A percentile compares a stretch with the other conserved stretches of the same genome.
phyloP scores from a whole-genome alignment of 2,888 invertebrate species.

The Octodonta nipae region DNA sequence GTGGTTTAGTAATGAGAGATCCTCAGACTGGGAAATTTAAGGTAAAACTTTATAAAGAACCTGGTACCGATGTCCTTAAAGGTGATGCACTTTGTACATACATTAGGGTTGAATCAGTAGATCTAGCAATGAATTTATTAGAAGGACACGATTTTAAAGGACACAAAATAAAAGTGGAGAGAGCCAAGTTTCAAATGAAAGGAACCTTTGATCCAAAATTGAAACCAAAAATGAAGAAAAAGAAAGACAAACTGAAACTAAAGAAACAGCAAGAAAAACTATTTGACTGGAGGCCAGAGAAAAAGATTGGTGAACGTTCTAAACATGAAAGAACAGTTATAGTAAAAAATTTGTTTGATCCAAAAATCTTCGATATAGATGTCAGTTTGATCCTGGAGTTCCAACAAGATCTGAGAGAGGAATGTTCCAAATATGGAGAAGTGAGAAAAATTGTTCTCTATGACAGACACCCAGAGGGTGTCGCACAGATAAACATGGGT shows the following conservation, averaged over 20 bases:
- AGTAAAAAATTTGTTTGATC: slow-evolving; percentile 83
- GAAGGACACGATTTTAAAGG: slow-evolving; percentile 77
- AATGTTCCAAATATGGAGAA: slow-evolving; percentile 80
- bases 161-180: slow-evolving; percentile 73
- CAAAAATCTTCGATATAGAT: slow-evolving; percentile 77
- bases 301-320: slow-evolving; percentile 67
- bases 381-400: slow-evolving; percentile 80
- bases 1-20: slow-evolving; percentile 76
- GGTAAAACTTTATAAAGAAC: slow-evolving; percentile 67
- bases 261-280: slow-evolving; percentile 86
- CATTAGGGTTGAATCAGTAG: slow-evolving; percentile 88
- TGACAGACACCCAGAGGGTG: slow-evolving; percentile 89
- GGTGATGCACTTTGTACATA: slow-evolving; percentile 95
- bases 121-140: slow-evolving; percentile 77
- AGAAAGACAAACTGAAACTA: slow-evolving; percentile 78
- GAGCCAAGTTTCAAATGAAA: slow-evolving; percentile 88
- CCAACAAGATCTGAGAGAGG: slow-evolving; percentile 78
- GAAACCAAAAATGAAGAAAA: slow-evolving; percentile 80
- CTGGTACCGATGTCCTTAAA: slow-evolving; percentile 66
- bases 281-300: slow-evolving; percentile 94
- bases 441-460: slow-evolving; percentile 82
- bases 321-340: slow-evolving; percentile 86
- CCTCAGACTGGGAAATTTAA: slow-evolving; percentile 20
- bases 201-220: slow-evolving; percentile 84
- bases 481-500: slow-evolving; percentile 82